Base-by-base conservation (phyloP, 2,113 vertebrate genomes). In the Entomyzon cyanotis region DNA sequence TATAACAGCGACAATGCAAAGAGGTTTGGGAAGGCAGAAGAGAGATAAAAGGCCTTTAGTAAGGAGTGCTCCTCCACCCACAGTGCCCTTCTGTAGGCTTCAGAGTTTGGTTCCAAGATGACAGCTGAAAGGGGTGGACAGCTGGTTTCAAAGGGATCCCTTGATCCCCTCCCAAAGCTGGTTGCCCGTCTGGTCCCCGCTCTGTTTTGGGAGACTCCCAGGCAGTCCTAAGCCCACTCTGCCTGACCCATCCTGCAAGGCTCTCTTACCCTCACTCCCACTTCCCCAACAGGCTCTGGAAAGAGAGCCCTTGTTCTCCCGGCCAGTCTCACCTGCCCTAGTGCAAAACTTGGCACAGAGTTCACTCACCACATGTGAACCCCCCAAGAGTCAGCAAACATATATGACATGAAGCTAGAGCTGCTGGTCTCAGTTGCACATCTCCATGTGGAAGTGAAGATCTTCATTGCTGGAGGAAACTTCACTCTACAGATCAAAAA, bases 1-100 rank as follows among this genome's bases (percentile, higher is more conserved):
- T 50, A 58, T 93, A 88, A 84, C 27, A 84, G 28, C 1, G 0
- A 86, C 86, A 93, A 77, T 70, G 82, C 83, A 92, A 93, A 94
- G 76, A 69, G 23, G 88, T 92, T 95, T 50, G 46, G 71, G 31
- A 90, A 90, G 39, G 55, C 85, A 92, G 71, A 80, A 87, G 41
- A 94, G 35, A 97, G 83, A 88, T 95, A 90, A 86, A 95, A 94
- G 50, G 11, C 37, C 55, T 90, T 80, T 90, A 94, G 86, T 86
- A 86, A 95, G 71, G 69, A 76, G 58, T 0, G 1, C 30, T 93
- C 23, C 63, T 62, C 79, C 22, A 3, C 85, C 86, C 64, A 86
- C 33, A 2, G 18, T 74, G 68, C 58, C 79, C 63, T 92, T 96
- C 74, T 70, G 75, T 31, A 77, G 50, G 35, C 55, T 93, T 70